Percentiles rank a stretch among this genome's conserved stretches.
Evolutionary conservation across 2,797 vertebrate genomes (phyloP).

Genomic region (Enteromius fasciolatus): DNA sequence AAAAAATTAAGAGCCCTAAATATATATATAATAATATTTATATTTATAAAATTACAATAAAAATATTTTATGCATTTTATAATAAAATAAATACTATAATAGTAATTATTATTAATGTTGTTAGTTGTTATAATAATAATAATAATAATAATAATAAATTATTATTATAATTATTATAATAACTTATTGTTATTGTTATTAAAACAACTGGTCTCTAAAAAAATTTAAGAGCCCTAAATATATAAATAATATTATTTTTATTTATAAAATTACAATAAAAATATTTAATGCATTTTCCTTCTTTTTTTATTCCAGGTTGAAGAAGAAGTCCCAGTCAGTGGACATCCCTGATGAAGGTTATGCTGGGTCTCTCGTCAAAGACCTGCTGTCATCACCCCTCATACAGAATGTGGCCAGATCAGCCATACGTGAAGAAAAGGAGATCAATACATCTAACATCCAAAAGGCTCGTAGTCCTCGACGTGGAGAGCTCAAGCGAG

Average conservation of each 20-base stretch:
- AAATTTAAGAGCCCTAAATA: neutral
- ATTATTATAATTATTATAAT: too few species aligned
- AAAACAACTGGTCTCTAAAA: neutral
- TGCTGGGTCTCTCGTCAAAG: conserved; percentile 70
- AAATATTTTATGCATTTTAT: too few species aligned
- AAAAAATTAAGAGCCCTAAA: too few species aligned
- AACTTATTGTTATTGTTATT: too few species aligned
- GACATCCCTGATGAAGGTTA: conserved; percentile 80
- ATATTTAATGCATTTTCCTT: accelerated
- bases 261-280: neutral
- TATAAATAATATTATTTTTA: neutral
- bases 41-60: too few species aligned
- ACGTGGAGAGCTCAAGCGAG: conserved; percentile 81
- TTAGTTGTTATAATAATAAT: too few species aligned
- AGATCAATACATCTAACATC: conserved; percentile 73
- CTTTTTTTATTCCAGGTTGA: conserved; percentile 72
- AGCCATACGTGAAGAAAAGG: conserved; percentile 75
- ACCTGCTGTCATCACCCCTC: conserved; percentile 65
- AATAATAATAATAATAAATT: too few species aligned
- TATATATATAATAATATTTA: too few species aligned
- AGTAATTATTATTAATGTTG: too few species aligned
- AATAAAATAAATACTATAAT: too few species aligned
- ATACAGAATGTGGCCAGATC: conserved; percentile 65
- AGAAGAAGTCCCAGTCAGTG: conserved; percentile 88
- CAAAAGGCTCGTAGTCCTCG: conserved; percentile 75